Conservation (phyloP, 37 sponge, comb jelly and placozoan genomes). For the Agelas oroides region DNA sequence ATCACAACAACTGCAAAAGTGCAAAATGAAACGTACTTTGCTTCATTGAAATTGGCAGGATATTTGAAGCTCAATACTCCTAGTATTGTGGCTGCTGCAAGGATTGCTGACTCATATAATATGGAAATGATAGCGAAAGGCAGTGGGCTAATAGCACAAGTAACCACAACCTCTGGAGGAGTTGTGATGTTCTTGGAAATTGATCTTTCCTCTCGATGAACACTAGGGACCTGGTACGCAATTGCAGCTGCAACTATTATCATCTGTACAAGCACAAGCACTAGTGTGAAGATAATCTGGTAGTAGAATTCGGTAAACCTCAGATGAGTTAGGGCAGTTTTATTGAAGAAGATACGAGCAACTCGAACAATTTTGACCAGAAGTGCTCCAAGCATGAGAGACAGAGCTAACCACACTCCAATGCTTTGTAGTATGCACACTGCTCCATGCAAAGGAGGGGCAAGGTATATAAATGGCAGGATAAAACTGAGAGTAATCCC, state of each 20-base stretch:
- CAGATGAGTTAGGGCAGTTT: not conserved
- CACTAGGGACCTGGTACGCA: not conserved
- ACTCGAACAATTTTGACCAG: constrained; percentile 74
- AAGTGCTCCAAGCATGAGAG: constrained; percentile 64
- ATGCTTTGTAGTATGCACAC: constrained; percentile 47
- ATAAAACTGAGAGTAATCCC: constrained; percentile 47
- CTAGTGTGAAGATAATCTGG: constrained; percentile 60
- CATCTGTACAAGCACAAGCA: constrained; percentile 43
- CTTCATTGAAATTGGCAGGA: too few relatives aligned
- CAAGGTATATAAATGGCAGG: constrained; percentile 34
- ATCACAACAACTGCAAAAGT: too few relatives aligned
- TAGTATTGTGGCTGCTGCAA: constrained; percentile 42
- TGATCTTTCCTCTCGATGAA: not conserved
- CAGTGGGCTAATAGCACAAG: constrained; percentile 17
- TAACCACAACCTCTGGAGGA: constrained; percentile 14
- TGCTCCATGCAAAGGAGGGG: constrained; percentile 12
- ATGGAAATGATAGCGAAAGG: constrained; percentile 24
- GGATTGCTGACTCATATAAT: constrained; percentile 39
- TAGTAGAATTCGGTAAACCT: constrained; percentile 37
- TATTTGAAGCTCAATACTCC: constrained; percentile 26
- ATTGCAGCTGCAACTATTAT: constrained; percentile 37
- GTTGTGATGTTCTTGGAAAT: not conserved
- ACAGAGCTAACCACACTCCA: constrained; percentile 46
- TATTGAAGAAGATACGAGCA: constrained; percentile 49
- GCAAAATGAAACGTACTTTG: too few relatives aligned